Conservation (phyloP, 2,888 invertebrate species). For the Gasteruption jaculator region DNA sequence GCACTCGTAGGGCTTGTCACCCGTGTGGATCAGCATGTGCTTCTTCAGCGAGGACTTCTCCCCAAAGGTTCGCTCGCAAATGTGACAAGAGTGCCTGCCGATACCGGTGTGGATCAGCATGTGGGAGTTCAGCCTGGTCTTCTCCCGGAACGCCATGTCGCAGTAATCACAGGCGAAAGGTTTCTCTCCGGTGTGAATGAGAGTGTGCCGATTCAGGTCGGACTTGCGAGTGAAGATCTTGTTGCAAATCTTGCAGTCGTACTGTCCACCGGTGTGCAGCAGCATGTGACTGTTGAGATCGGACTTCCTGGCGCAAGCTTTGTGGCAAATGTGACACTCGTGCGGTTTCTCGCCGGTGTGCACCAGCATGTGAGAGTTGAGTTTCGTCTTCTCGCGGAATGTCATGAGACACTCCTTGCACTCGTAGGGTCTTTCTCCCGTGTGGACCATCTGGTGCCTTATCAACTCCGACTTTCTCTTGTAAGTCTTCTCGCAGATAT, state of each 20-base stretch:
- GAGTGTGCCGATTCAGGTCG: conserved; percentile 43
- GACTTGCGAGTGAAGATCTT: conserved; percentile 47
- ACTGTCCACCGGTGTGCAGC: conserved; percentile 46
- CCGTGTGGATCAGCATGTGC: conserved; percentile 43
- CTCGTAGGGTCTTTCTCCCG: conserved; percentile 45
- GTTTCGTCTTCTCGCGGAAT: conserved; percentile 44
- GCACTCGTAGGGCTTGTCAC: conserved; percentile 42
- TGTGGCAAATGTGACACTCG: conserved; percentile 46
- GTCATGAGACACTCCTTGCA: conserved; percentile 48
- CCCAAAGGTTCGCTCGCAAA: conserved; percentile 41
- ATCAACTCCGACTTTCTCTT: conserved; percentile 46
- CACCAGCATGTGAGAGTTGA: conserved; percentile 47
- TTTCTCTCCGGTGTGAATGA: conserved; percentile 46
- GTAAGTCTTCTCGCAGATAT: conserved; percentile 45
- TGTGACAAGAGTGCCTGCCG: conserved; percentile 41
- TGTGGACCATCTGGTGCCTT: conserved; percentile 46
- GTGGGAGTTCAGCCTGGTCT: conserved; percentile 43
- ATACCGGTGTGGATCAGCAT: conserved; percentile 44
- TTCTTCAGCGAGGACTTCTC: conserved; percentile 41
- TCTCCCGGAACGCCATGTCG: conserved; percentile 45
- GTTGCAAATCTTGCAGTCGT: conserved; percentile 46
- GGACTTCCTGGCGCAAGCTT: conserved; percentile 46
- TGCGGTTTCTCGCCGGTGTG: conserved; percentile 48
- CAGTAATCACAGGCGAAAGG: conserved; percentile 43
- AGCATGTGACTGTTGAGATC: conserved; percentile 48